Conservation (phyloP, 1,140 invertebrate genomes). For the Littorina saxatilis region DNA sequence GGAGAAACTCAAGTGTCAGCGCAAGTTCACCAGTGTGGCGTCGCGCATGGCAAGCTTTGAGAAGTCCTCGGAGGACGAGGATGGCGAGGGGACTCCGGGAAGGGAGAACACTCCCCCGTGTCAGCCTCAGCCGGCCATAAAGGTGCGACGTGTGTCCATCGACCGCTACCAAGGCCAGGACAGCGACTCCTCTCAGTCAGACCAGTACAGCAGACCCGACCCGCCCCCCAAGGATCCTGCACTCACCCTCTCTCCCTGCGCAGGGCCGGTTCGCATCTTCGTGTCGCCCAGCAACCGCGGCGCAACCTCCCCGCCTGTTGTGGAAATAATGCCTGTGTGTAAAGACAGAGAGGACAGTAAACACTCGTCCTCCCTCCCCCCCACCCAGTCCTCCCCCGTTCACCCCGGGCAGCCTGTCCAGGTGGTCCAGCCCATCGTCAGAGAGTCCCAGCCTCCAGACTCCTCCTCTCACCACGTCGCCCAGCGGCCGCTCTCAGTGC, state of each 20-base stretch:
- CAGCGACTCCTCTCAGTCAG: background rate
- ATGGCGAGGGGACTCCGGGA: constrained; percentile 6
- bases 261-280: constrained; percentile 61
- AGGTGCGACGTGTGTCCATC: constrained; percentile 46
- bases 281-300: constrained; percentile 61
- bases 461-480: background rate
- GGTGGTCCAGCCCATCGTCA: constrained; percentile 22
- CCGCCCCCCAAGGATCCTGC: background rate
- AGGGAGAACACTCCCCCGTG: constrained; percentile 24
- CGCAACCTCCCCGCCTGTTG: constrained; percentile 54
- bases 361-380: constrained; percentile 22
- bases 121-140: constrained; percentile 42
- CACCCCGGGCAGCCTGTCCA: constrained; percentile 21
- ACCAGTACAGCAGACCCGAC: constrained; percentile 27
- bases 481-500: constrained; percentile 21
- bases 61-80: constrained; percentile 49
- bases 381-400: constrained; percentile 20
- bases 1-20: constrained; percentile 63
- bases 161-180: constrained; percentile 4
- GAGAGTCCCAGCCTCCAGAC: constrained; percentile 13
- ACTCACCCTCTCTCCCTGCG: background rate
- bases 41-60: constrained; percentile 65
- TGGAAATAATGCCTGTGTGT: constrained; percentile 58
- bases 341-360: constrained; percentile 27
- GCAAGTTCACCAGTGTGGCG: constrained; percentile 66